Base-by-base conservation (phyloP, 2,888 invertebrate species). In the Tachina grossa region DNA sequence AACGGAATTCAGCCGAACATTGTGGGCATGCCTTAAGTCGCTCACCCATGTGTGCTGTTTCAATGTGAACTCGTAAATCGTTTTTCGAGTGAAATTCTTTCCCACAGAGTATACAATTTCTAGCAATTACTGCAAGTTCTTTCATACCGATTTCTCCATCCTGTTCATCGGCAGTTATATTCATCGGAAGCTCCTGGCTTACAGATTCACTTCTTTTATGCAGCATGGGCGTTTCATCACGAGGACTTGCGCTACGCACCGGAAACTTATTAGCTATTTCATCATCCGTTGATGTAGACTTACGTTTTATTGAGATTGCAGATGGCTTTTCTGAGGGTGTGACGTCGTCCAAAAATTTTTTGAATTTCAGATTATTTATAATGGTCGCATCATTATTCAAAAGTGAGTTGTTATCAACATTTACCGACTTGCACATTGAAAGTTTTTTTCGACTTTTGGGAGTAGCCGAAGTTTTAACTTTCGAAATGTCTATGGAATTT, bases 1-100 rank as follows among this genome's bases (percentile, higher is more conserved):
- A 85, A 9, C 86, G 87, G 61, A 86, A 88, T 57, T 84, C 84
- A 4, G 63, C 76, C 1, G 71, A 86, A 49, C 87, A 88, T 61
- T 88, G 80, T 1, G 85, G 82, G 19, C 87, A 88, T 31, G 86
- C 69, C 13, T 86, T 82, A 59, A 85, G 69, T 16, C 82, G 68
- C 45, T 87, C 84, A 10, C 86, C 84, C 81, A 86, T 76, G 45
- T 87, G 87, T 19, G 78, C 81, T 39, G 61, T 71, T 31, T 81
- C 80, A 39, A 87, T 86, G 55, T 86, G 87, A 16, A 66, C 78
- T 1, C 85, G 76, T 10, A 86, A 68, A 4, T 22, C 4, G 4
- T 53, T 49, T 47, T 85, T 85, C 19, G 82, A 45, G 43, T 61
- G 47, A 47, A 79, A 85, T 45, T 10, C 16, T 43, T 85, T 76